Evolutionary conservation across 2,113 vertebrate genomes (phyloP), one percentile per base, ranked within the genome.

Genomic region (Henicopernis longicauda): DNA sequence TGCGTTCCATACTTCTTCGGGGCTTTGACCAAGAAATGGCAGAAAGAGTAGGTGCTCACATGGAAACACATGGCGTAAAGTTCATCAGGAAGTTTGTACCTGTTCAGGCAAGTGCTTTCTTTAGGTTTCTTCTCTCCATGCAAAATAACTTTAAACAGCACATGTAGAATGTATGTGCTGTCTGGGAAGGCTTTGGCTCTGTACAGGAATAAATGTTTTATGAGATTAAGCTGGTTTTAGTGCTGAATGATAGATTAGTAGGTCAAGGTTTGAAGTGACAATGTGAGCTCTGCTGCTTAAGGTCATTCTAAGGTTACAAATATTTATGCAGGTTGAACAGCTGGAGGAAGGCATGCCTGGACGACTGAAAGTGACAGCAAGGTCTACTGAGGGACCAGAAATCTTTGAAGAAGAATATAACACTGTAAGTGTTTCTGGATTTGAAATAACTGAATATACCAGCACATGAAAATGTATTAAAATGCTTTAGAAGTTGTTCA

Each of bases 21-120:
- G 99, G 99, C 34, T 99, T 99, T 72, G 99, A 99, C 96, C 99
- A 99, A 96, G 99, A 99, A 87, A 99, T 99, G 99, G 99, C 99
- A 47, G 98, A 99, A 89, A 99, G 87, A 34, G 97, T 99, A 13
- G 99, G 99, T 8, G 97, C 98, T 23, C 92, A 99, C 97, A 99
- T 99, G 99, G 99, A 99, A 94, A 98, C 97, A 11, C 99, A 99
- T 0, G 99, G 99, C 0, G 95, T 99, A 34, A 99, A 99, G 95
- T 99, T 99, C 98, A 90, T 99, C 93, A 98, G 98, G 82, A 98
- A 99, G 90, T 99, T 98, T 83, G 97, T 99, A 34, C 99, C 99
- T 16, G 44, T 97, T 61, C 98, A 98, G 98, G 99, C 98, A 97
- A 98, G 98, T 98, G 50, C 52, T 82, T 59, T 26, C 31, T 91